Evolutionary conservation across 2,888 invertebrate genomes (phyloP).

Genomic region (Cheilosia vernalis): DNA sequence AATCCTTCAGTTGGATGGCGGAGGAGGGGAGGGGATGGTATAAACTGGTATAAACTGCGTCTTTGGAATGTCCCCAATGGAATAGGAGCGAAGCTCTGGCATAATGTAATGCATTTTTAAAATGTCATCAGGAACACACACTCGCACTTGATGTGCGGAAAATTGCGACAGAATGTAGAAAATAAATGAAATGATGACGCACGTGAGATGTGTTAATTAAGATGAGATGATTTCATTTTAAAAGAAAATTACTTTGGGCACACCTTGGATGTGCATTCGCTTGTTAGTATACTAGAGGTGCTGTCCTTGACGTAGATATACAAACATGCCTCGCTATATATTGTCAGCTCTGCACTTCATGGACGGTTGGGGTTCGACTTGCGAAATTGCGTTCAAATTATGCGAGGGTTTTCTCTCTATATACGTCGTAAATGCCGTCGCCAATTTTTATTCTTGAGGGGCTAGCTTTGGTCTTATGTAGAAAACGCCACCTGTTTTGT

Average conservation of each 20-base stretch:
- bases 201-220: slow-evolving; percentile 65
- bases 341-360: too few species aligned
- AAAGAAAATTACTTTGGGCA: slow-evolving; percentile 59
- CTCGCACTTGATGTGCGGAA: slow-evolving; percentile 7
- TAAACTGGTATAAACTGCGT: slow-evolving; percentile 2
- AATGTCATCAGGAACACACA: slow-evolving; percentile 58
- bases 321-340: too few species aligned
- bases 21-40: not conserved
- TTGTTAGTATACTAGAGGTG: not conserved
- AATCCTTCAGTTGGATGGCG: slow-evolving; percentile 36
- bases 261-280: slow-evolving; percentile 38
- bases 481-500: too few species aligned
- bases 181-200: slow-evolving; percentile 56
- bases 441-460: too few species aligned
- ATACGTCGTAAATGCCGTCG: too few species aligned
- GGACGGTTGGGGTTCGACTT: too few species aligned
- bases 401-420: too few species aligned
- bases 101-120: slow-evolving; percentile 65
- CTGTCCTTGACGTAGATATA: too few species aligned
- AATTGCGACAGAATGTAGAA: slow-evolving; percentile 33
- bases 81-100: slow-evolving; percentile 4
- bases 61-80: slow-evolving; percentile 34
- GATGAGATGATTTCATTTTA: slow-evolving; percentile 61
- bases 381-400: too few species aligned
- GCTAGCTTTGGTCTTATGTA: too few species aligned